These are phyloP conservation scores for Mizuhopecten yessoensis DNA, from an alignment of 1,140 invertebrate species.

Conservation along the genomic window DNA sequence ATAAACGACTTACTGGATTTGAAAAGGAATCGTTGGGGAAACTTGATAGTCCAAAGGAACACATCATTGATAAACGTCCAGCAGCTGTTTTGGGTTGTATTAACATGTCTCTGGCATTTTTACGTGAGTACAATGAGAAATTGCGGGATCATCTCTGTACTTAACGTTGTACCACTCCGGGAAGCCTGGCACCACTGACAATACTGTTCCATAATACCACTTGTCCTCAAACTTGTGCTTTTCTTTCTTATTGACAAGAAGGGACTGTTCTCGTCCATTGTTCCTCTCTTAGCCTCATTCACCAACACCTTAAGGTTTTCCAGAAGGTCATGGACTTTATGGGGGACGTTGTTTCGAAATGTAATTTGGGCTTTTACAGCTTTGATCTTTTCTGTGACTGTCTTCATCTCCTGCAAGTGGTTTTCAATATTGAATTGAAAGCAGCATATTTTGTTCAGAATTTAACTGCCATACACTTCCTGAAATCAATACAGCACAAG, in stretches of 20 bases:
- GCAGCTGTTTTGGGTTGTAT: too few relatives aligned
- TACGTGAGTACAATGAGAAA: too few relatives aligned
- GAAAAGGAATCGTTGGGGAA: too few relatives aligned
- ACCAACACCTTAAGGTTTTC: constrained; percentile 44
- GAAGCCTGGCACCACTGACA: constrained; percentile 52
- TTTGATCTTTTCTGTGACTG: constrained; percentile 44
- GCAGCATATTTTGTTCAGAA: too few relatives aligned
- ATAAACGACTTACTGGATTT: too few relatives aligned
- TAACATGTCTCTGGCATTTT: too few relatives aligned
- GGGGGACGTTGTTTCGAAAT: constrained; percentile 49
- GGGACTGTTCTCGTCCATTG: constrained; percentile 46
- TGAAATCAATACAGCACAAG: too few relatives aligned
- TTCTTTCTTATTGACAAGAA: constrained; percentile 42
- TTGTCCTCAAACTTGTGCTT: constrained; percentile 54
- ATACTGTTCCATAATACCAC: constrained; percentile 45
- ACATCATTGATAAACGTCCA: too few relatives aligned
- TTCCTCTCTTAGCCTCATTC: background rate
- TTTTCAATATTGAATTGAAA: too few relatives aligned
- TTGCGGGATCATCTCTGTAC: constrained; percentile 58
- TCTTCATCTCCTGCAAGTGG: constrained; percentile 4
- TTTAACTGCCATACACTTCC: too few relatives aligned
- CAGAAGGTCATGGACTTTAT: constrained; percentile 47
- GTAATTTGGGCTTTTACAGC: constrained; percentile 49
- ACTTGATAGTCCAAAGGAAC: too few relatives aligned
- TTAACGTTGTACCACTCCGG: constrained; percentile 58